A percentile compares a stretch with the other conserved stretches of the same genome.
Conservation (phyloP, 1,140 invertebrate species). For the Pararge aegeria region DNA sequence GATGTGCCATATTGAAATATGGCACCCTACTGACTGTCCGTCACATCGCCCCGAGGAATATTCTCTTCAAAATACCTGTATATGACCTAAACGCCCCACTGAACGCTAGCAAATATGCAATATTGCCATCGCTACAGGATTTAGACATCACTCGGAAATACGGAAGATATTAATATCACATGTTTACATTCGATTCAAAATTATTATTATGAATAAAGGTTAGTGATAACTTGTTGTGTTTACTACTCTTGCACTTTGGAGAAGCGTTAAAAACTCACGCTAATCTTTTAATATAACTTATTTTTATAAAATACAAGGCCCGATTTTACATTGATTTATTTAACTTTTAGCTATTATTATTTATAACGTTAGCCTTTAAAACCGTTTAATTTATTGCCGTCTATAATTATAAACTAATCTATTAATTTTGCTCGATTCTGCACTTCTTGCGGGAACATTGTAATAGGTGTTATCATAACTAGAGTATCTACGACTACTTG, state of each 20-base stretch:
- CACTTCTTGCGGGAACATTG: slow-evolving; percentile 49
- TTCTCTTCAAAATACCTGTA: slow-evolving; percentile 59
- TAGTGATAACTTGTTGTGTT: too few species aligned
- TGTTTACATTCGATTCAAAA: background rate
- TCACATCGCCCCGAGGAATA: slow-evolving; percentile 55
- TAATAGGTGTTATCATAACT: slow-evolving; percentile 73
- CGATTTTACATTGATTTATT: background rate
- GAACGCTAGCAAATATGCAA: slow-evolving; percentile 55
- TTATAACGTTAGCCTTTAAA: background rate
- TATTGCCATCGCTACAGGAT: too few species aligned
- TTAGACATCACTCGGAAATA: slow-evolving; percentile 17
- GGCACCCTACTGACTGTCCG: slow-evolving; percentile 53
- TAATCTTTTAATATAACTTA: too few species aligned
- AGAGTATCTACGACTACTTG: slow-evolving; percentile 69
- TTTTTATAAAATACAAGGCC: background rate
- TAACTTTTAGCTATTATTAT: background rate
- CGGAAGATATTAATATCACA: background rate
- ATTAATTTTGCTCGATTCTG: slow-evolving; percentile 57
- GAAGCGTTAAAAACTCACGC: too few species aligned
- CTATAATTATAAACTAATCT: slow-evolving; percentile 76
- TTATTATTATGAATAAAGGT: too few species aligned
- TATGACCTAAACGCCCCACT: slow-evolving; percentile 62
- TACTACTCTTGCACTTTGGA: too few species aligned
- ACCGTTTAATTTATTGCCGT: slow-evolving; percentile 15
- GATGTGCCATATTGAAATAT: slow-evolving; percentile 70